phyloP scores from a whole-genome alignment of 2,797 vertebrate genomes.

The Sebastes itinus region DNA sequence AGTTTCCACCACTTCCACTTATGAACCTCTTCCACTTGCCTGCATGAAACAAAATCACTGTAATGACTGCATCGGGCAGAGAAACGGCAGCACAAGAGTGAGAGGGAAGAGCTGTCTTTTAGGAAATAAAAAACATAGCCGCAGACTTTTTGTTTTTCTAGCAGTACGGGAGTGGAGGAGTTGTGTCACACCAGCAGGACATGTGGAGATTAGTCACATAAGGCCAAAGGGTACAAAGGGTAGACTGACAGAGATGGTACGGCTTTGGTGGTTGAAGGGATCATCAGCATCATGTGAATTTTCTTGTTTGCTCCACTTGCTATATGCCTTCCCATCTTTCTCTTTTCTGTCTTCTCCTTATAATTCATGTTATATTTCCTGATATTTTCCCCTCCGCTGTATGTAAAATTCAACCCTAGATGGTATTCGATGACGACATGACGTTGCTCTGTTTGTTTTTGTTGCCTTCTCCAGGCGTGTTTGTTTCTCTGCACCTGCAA shows the following conservation, averaged over 20 bases:
- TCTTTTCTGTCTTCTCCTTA: background rate
- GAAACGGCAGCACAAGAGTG: conserved; percentile 12
- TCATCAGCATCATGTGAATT: background rate
- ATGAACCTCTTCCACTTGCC: conserved; percentile 40
- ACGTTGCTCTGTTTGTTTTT: conserved; percentile 1
- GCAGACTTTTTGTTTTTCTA: background rate
- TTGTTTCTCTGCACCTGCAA: conserved; percentile 27
- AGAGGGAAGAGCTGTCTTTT: conserved; percentile 23
- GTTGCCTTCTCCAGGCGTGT: background rate
- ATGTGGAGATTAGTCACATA: background rate
- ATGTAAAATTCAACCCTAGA: background rate
- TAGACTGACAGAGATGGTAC: background rate
- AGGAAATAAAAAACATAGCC: background rate
- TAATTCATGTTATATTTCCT: background rate
- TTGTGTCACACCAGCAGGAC: conserved; percentile 3
- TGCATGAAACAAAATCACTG: conserved; percentile 54
- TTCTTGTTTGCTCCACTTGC: background rate
- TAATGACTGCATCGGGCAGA: conserved; percentile 53
- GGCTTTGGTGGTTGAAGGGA: background rate
- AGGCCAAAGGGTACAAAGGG: background rate
- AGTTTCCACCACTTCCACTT: conserved; percentile 59
- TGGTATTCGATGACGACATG: background rate
- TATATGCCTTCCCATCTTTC: background rate
- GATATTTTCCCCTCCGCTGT: background rate
- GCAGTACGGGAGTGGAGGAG: background rate